Percentiles rank a stretch among this genome's conserved stretches.
Conservation (phyloP, 2,888 invertebrate genomes). For the Ichneumoninae sp. region DNA sequence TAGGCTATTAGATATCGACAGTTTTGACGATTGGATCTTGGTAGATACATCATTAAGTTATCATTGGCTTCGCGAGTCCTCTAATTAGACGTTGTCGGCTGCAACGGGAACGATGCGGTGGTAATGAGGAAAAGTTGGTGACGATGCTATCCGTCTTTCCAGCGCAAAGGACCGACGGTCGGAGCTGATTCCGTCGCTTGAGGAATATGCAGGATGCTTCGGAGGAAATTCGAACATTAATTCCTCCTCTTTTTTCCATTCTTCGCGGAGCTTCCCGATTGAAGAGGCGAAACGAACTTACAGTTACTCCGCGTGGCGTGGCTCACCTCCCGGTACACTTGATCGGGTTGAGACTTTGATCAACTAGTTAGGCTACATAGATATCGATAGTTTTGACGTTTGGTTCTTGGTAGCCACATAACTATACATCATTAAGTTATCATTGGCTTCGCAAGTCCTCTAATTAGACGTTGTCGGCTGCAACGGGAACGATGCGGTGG, state of each 20-base stretch:
- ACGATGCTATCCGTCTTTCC: neutral
- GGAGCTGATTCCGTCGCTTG: neutral
- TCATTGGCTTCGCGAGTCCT: neutral
- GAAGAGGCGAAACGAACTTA: neutral
- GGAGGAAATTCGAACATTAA: neutral
- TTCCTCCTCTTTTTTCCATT: neutral
- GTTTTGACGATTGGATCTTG: conserved; percentile 1
- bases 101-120: neutral
- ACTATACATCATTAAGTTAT: neutral
- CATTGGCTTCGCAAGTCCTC: neutral
- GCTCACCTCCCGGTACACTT: neutral
- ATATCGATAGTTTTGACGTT: neutral
- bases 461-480: neutral
- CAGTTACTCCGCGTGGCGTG: neutral
- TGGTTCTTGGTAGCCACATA: neutral
- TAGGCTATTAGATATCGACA: conserved; percentile 3
- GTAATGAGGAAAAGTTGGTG: neutral
- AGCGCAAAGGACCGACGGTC: neutral
- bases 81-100: neutral
- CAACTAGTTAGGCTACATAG: neutral
- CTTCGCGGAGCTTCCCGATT: neutral
- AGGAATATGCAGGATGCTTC: neutral
- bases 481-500: neutral
- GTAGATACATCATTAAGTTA: neutral
- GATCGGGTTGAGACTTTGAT: neutral